Evolutionary conservation across 2,797 vertebrate genomes (phyloP).

Genomic region (Mastacembelus armatus): DNA sequence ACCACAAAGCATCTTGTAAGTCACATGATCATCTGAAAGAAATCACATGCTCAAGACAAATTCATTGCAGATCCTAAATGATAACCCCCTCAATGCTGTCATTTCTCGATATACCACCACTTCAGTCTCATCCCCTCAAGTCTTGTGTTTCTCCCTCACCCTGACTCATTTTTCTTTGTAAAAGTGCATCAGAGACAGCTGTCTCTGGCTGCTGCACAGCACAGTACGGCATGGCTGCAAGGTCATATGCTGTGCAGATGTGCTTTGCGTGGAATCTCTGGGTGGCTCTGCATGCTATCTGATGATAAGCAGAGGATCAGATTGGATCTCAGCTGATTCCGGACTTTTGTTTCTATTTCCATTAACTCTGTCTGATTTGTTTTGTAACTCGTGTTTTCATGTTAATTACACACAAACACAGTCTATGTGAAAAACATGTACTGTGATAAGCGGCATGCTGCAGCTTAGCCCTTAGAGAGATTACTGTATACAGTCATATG

Average conservation of each 20-base stretch:
- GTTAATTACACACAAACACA: slow-evolving; percentile 14
- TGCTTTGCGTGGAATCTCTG: slow-evolving; percentile 66
- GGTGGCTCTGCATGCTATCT: slow-evolving; percentile 70
- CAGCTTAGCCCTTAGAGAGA: slow-evolving; percentile 20
- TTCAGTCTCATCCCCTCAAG: slow-evolving; percentile 37
- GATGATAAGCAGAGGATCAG: slow-evolving; percentile 66
- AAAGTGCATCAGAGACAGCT: slow-evolving; percentile 24
- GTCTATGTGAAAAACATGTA: slow-evolving; percentile 7
- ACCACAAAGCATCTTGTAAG: slow-evolving; percentile 47
- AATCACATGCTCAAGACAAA: slow-evolving; percentile 60
- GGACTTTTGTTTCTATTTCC: slow-evolving; percentile 58
- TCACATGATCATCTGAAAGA: slow-evolving; percentile 73
- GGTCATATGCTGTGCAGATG: slow-evolving; percentile 77
- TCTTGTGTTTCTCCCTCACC: slow-evolving; percentile 38
- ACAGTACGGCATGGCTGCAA: slow-evolving; percentile 51
- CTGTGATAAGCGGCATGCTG: slow-evolving; percentile 15
- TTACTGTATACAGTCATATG: slow-evolving; percentile 4
- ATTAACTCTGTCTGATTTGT: slow-evolving; percentile 58
- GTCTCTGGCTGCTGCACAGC: slow-evolving; percentile 39
- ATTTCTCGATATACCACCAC: slow-evolving; percentile 24
- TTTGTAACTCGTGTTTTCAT: slow-evolving; percentile 38
- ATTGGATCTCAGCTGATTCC: slow-evolving; percentile 50
- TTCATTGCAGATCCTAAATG: slow-evolving; percentile 56
- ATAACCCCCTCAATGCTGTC: slow-evolving; percentile 45
- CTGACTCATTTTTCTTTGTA: slow-evolving; percentile 49